Evolutionary conservation across 2,888 invertebrate species (phyloP).

Genomic region (Sinopyrophorus schimmeli): DNA sequence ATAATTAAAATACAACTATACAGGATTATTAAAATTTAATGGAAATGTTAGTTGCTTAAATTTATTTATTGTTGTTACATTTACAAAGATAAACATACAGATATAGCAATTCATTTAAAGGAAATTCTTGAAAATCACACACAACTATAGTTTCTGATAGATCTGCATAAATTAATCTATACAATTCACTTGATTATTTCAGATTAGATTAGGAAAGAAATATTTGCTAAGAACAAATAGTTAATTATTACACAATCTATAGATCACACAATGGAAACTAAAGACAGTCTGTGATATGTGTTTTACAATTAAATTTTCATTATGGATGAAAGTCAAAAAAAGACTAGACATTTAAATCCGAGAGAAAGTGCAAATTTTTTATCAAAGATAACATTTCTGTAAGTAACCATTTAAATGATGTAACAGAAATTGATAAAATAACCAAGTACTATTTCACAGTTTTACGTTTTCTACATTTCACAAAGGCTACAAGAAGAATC

Average conservation of each 20-base stretch:
- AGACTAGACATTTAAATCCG: conserved; percentile 61
- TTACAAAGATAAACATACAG: too few relatives aligned
- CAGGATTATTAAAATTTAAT: too few relatives aligned
- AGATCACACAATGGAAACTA: not conserved
- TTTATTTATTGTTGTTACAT: too few relatives aligned
- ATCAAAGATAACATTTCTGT: conserved; percentile 70
- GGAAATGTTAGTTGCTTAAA: too few relatives aligned
- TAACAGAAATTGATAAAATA: not conserved
- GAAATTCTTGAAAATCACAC: too few relatives aligned
- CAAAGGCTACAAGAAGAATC: conserved; percentile 66
- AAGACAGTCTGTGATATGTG: not conserved
- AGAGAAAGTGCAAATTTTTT: conserved; percentile 65
- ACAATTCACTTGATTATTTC: not conserved
- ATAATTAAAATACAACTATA: too few relatives aligned
- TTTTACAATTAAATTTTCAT: not conserved
- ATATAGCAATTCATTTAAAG: too few relatives aligned
- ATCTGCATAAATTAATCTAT: too few relatives aligned
- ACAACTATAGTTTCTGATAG: too few relatives aligned
- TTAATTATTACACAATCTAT: not conserved
- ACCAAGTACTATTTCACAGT: conserved; percentile 9
- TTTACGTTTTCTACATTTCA: conserved; percentile 51
- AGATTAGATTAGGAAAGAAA: conserved; percentile 9
- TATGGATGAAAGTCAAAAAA: conserved; percentile 4
- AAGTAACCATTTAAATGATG: conserved; percentile 50
- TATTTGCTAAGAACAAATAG: not conserved